Evolutionary conservation across 2,888 invertebrate genomes (phyloP), one percentile per base, ranked within the genome.

Genomic region (Operophtera brumata): DNA sequence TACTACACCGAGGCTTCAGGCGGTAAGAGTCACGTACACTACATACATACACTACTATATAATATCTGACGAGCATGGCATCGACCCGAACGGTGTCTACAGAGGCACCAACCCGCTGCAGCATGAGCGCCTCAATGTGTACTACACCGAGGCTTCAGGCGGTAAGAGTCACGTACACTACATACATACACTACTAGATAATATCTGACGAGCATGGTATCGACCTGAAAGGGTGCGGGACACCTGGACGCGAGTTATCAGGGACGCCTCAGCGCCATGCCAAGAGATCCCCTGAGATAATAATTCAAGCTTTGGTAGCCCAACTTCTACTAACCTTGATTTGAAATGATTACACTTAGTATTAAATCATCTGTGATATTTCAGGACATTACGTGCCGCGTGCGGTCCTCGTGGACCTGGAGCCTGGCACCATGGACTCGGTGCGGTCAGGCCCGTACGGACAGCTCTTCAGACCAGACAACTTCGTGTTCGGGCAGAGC

Each of bases 381-480:
- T 67, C 60, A 82, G 93, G 92, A 12, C 94, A 94, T 83, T 97
- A 94, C 79, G 96, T 97, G 1, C 97, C 97, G 0, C 91, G 97
- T 12, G 95, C 96, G 0, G 93, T 97, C 25, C 88, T 97, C 48
- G 95, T 97, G 56, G 97, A 97, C 81, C 80, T 97, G 72, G 97
- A 97, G 82, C 96, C 96, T 0, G 96, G 96, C 1, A 96, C 97
- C 32, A 96, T 97, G 96, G 97, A 97, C 81, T 92, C 94, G 0
- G 95, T 97, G 52, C 90, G 96, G 65, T 92, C 94, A 20, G 94
- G 95, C n/a, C 93, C 95, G 1, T 95, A 94, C 77, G 96, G 96
- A 1, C 93, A 94, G 73, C 91, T 96, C 53, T 97, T 96, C 89
- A 87, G 95, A 57, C 97, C 97, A 0, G 96, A 97, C 77, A 97